These are phyloP conservation scores for Philaethria dido DNA, from an alignment of 2,888 invertebrate species.

Conservation along the genomic window DNA sequence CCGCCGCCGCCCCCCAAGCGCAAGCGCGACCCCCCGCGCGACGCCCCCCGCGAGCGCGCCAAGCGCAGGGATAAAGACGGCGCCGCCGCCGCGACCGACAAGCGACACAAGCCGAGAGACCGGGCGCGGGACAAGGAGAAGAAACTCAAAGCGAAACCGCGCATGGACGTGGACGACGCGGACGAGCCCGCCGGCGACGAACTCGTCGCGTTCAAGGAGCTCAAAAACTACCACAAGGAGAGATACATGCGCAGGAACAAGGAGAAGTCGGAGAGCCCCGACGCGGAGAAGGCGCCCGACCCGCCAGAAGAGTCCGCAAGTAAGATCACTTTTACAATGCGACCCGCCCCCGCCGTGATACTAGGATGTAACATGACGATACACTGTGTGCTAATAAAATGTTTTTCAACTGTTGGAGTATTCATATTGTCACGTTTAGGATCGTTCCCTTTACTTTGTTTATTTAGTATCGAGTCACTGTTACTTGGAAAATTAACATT, in stretches of 20 bases:
- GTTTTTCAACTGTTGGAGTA: conserved; percentile 75
- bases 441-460: conserved; percentile 61
- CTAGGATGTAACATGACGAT: conserved; percentile 61
- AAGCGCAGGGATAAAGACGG: conserved; percentile 47
- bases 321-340: conserved; percentile 73
- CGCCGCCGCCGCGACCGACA: conserved; percentile 47
- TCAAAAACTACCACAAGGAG: conserved; percentile 83
- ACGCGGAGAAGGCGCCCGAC: conserved; percentile 51
- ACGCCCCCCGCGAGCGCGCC: conserved; percentile 51
- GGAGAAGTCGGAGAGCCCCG: conserved; percentile 84
- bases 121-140: conserved; percentile 49
- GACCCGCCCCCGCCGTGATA: conserved; percentile 61
- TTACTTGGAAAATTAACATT: not conserved
- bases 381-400: conserved; percentile 74
- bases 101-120: conserved; percentile 47
- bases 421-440: conserved; percentile 72
- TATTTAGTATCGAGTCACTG: not conserved
- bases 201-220: conserved; percentile 80
- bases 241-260: conserved; percentile 87
- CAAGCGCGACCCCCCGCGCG: conserved; percentile 43
- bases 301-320: conserved; percentile 63
- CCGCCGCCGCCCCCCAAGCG: conserved; percentile 43
- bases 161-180: conserved; percentile 48
- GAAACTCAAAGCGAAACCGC: conserved; percentile 45
- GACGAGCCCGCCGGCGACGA: conserved; percentile 51